Base-by-base conservation (phyloP, 1,140 invertebrate genomes). In the Myzus persicae region DNA sequence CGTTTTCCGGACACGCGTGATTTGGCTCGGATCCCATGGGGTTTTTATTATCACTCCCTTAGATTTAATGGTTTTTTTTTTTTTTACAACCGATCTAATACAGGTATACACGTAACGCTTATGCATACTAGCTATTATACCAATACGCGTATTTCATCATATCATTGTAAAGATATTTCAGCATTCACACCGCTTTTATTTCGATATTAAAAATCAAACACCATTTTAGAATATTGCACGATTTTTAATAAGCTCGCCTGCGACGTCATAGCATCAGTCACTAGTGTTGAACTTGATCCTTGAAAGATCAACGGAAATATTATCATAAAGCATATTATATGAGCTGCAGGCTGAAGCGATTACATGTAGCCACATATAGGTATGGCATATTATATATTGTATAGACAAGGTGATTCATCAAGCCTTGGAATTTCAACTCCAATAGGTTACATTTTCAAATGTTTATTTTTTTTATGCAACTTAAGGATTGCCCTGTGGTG, bases 1-100 rank as follows among this genome's bases (percentile, higher is more conserved):
- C 88, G 88, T 89, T 54, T 54, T 89, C 88, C 46, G 88, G 88
- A 89, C 88, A 89, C 88, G 48, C 88, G 88, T 51, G 88, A 89
- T 89, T 54, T 54, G 88, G 88, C 36, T 89, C 48, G 36, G 88
- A 89, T 89, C 88, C 88, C 88, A 54, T 51, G 88, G 48, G n/a
- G 51, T 54, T 89, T 89, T 89, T 54, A 54, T 40, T 54, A 89
- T 89, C 88, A 38, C 42, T 51, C 88, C 46, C 40, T 89, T 51
- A 40, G 48, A 54, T 40, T 51, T 51, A 89, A 51, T 54, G 88
- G 36, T 51, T 44, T 31, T 31, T 46, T 46, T 40, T 85, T 46
- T 85, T 42, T 88, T 88, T 88, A 36, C n/a, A 9, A 88, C 46
- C 48, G 36, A 89, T 54, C 8, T 46, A 36, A 36, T 36, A 22